phyloP scores from a whole-genome alignment of 2,888 invertebrate genomes.

The Eilema caniola region DNA sequence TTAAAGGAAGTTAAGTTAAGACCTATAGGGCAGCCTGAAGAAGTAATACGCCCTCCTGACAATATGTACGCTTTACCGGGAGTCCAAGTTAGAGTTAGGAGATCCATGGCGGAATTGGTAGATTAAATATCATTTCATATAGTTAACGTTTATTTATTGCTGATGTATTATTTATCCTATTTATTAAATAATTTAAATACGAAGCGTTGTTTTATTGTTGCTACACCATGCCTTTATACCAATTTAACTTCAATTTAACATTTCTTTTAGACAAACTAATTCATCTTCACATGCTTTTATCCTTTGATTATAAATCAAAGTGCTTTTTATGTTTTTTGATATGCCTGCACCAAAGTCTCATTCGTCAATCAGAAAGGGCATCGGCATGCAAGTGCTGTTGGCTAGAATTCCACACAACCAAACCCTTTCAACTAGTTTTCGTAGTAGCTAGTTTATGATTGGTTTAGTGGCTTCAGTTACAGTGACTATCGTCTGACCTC shows the following conservation, averaged over 20 bases:
- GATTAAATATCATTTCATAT: conserved; percentile 20
- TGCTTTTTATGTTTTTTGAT: background rate
- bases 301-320: too few species aligned
- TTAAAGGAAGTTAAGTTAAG: conserved; percentile 55
- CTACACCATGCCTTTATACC: too few species aligned
- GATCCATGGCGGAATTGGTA: conserved; percentile 61
- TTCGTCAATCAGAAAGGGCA: too few species aligned
- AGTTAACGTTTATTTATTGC: background rate
- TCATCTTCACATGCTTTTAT: background rate
- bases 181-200: background rate
- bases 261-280: background rate
- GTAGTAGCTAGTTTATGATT: too few species aligned
- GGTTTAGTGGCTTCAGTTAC: too few species aligned
- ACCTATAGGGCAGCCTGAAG: conserved; percentile 67
- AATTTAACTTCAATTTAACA: background rate
- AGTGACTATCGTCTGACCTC: too few species aligned
- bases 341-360: background rate
- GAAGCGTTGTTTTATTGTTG: background rate
- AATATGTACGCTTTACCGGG: conserved; percentile 66
- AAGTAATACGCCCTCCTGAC: conserved; percentile 56
- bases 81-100: conserved; percentile 71
- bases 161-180: background rate
- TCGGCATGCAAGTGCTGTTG: too few species aligned
- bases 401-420: too few species aligned
- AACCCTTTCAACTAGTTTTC: too few species aligned